These are phyloP conservation scores for Indicator indicator DNA, from an alignment of 2,113 vertebrate species.

Conservation along the genomic window DNA sequence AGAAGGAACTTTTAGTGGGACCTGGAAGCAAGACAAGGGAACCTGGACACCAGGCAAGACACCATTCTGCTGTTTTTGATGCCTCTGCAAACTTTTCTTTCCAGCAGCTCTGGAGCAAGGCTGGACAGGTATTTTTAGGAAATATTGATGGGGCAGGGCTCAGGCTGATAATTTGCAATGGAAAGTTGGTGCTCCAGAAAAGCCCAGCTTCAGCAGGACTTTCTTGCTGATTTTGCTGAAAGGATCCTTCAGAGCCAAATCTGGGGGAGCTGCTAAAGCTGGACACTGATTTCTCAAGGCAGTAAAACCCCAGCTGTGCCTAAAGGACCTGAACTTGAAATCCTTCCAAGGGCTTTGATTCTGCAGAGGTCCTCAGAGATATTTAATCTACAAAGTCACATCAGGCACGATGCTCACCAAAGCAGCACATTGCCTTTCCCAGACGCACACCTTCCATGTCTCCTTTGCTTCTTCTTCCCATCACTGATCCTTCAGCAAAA, in stretches of 20 bases:
- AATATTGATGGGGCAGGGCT: not conserved
- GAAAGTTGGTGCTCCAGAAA: not conserved
- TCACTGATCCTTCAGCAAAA: not conserved
- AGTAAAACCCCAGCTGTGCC: not conserved
- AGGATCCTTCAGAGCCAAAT: not conserved
- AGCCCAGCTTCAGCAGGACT: not conserved
- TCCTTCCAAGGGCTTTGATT: not conserved
- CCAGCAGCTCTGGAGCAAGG: not conserved
- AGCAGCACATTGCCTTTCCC: fast-evolving
- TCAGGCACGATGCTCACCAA: fast-evolving
- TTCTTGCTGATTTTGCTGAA: not conserved
- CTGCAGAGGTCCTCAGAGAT: not conserved
- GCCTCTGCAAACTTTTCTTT: not conserved
- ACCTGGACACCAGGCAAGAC: no score
- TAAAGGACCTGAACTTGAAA: not conserved
- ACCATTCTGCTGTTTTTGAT: not conserved
- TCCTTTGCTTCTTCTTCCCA: not conserved
- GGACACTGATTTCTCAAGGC: not conserved
- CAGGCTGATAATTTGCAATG: not conserved
- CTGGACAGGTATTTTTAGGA: constrained; percentile 11
- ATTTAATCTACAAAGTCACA: not conserved
- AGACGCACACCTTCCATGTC: fast-evolving
- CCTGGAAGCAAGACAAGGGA: not conserved
- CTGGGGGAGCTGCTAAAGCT: not conserved
- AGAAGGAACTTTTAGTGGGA: fast-evolving